Base-by-base conservation (phyloP, 2,888 invertebrate genomes). In the Pinctada fucata region DNA sequence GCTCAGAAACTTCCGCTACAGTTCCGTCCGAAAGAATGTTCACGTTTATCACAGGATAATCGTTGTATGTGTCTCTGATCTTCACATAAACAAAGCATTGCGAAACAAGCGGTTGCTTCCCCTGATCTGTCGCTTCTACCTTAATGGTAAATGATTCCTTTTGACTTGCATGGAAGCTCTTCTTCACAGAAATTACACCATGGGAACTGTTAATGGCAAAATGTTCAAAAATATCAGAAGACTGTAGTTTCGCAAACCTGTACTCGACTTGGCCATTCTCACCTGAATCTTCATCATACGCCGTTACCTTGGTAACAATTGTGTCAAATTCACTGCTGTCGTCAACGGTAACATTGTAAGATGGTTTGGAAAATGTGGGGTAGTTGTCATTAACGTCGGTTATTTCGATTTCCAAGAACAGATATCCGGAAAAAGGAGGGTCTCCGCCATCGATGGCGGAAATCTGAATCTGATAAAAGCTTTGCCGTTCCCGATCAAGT, bases 211-310 rank as follows among this genome's bases (percentile, higher is more conserved):
- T 69, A 3, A 86, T 82, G 4, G 58, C 72, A 67, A 86, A 80
- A 47, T 58, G 64, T 67, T 66, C 67, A 47, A 69, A 67, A 50
- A 80, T 78, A 31, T 75, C 75, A 47, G 50, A 67, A 10, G 80
- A 72, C 52, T 80, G 80, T 3, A 64, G 50, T 6, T 69, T 31
- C n/a, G 73, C 67, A 3, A 80, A 31, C 58, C 50, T 63, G 51
- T 80, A 80, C 8, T 45, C 63, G 8, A 86, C 67, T 51, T 80
- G 73, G 3, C 78, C 95, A 91, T 97, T 98, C 4, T 94, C 94
- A 3, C 97, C 98, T 84, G 95, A 95, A 90, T 99, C 98, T 52
- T 94, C 94, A 91, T 99, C 98, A 4, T 94, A 95, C 0, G 98
- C 98, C n/a, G 95, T 94, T 0, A 98, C 96, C 48, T 76, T 80